Percentiles rank a stretch among this genome's conserved stretches.
Evolutionary conservation across 2,113 vertebrate genomes (phyloP).

Genomic region (Procavia capensis): DNA sequence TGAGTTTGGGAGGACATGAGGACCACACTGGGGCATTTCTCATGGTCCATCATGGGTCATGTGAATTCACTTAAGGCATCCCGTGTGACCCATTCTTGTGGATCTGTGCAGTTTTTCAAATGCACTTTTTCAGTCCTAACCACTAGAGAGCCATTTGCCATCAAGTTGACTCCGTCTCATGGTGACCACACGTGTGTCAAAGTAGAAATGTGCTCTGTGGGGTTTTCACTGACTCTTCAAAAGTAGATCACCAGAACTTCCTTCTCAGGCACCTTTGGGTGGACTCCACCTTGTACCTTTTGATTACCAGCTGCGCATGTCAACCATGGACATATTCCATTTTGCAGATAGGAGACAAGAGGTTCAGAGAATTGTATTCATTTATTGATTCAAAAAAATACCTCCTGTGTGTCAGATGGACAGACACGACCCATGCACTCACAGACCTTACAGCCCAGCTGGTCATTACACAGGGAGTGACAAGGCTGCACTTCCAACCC

Average conservation of each 20-base stretch:
- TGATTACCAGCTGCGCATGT: background rate
- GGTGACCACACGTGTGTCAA: background rate
- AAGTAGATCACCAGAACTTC: background rate
- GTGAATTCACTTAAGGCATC: background rate
- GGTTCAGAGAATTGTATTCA: background rate
- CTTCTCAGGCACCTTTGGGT: background rate
- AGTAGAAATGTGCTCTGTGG: background rate
- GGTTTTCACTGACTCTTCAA: background rate
- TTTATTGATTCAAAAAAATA: background rate
- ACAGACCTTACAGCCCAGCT: no score
- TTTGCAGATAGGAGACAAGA: background rate
- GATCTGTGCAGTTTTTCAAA: background rate
- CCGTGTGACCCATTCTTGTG: background rate
- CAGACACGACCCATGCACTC: background rate
- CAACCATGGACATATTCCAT: background rate
- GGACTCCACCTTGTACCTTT: background rate
- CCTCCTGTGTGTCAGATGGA: background rate
- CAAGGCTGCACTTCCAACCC: background rate
- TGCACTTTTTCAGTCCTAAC: background rate
- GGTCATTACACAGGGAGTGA: fast-evolving
- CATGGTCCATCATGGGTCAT: background rate
- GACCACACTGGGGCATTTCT: background rate
- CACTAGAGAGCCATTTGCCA: background rate
- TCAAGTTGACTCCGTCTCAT: background rate
- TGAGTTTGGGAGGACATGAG: background rate